A percentile compares a stretch with the other conserved stretches of the same genome.
These are phyloP conservation scores for Matsumurasca onukii DNA, from an alignment of 1,140 invertebrate genomes.

Conservation along the genomic window DNA sequence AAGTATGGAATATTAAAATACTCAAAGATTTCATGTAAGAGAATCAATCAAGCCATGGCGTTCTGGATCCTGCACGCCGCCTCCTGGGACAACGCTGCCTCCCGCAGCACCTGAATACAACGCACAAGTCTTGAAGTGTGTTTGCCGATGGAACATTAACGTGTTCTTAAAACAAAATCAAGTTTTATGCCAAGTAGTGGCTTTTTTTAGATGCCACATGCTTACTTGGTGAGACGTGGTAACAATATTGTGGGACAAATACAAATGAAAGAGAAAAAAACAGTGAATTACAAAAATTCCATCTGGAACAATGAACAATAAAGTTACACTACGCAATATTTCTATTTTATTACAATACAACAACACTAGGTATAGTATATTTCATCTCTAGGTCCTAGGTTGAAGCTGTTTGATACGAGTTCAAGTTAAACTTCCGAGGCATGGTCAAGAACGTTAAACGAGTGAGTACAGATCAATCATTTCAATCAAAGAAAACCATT, in stretches of 20 bases:
- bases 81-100: slow-evolving; percentile 57
- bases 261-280: no score
- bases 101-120: slow-evolving; percentile 50
- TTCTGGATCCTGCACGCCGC: slow-evolving; percentile 48
- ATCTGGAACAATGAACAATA: not conserved
- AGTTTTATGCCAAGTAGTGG: not conserved
- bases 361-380: no score
- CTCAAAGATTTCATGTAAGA: not conserved
- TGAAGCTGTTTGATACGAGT: no score
- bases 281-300: no score
- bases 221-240: no score
- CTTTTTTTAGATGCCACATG: not conserved
- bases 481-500: no score
- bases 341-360: no score
- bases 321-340: not conserved
- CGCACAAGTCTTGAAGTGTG: slow-evolving; percentile 13
- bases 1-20: not conserved
- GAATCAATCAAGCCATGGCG: slow-evolving; percentile 17
- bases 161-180: not conserved
- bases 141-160: not conserved
- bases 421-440: no score
- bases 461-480: no score
- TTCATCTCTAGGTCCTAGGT: no score
- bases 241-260: no score
- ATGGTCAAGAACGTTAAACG: no score